A percentile compares a stretch with the other conserved stretches of the same genome.
These are phyloP conservation scores for Nephrotoma guestfalica DNA, from an alignment of 2,888 invertebrate species.

Conservation along the genomic window DNA sequence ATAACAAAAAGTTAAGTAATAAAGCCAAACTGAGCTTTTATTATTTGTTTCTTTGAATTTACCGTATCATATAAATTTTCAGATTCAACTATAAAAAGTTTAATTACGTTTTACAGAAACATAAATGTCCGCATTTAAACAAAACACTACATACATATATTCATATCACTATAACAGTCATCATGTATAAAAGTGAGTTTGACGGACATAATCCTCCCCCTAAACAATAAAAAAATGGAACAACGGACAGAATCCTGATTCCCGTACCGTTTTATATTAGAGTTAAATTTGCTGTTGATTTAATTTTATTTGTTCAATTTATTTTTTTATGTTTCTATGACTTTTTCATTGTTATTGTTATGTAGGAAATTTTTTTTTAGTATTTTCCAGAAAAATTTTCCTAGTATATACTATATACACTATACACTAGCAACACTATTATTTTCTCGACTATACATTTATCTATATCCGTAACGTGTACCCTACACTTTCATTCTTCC, in stretches of 20 bases:
- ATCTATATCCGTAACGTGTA: too few relatives aligned
- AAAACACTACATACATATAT: too few relatives aligned
- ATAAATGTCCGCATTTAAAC: too few relatives aligned
- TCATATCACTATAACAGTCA: too few relatives aligned
- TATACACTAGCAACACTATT: neutral
- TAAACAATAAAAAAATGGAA: neutral
- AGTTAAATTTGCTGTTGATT: neutral
- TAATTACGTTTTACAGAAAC: too few relatives aligned
- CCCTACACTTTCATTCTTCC: neutral
- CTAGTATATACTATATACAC: neutral
- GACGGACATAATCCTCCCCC: too few relatives aligned
- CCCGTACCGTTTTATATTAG: neutral
- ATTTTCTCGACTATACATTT: neutral
- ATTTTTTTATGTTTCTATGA: neutral
- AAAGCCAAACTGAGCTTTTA: too few relatives aligned
- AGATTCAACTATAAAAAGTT: too few relatives aligned
- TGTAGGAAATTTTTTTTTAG: neutral
- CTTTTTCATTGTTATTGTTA: neutral
- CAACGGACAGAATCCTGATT: neutral
- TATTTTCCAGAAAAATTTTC: neutral
- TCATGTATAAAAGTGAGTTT: too few relatives aligned
- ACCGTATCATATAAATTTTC: too few relatives aligned
- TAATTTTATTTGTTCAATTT: neutral
- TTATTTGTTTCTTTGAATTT: too few relatives aligned
- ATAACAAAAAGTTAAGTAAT: too few relatives aligned